Evolutionary conservation across 2,797 vertebrate genomes (phyloP).

Genomic region (Labroides dimidiatus): DNA sequence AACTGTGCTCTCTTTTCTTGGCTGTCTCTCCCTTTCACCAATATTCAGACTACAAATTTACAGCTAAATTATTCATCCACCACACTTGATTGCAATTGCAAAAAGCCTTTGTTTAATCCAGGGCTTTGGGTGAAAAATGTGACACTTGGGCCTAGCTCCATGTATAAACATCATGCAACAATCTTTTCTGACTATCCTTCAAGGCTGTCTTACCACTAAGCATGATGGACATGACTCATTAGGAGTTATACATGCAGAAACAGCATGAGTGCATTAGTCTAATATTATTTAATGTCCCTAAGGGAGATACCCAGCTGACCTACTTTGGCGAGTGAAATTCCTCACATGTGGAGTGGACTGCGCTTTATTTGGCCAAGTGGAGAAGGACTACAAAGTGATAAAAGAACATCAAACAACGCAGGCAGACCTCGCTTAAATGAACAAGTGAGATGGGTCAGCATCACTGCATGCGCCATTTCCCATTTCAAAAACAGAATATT

Average conservation of each 20-base stretch:
- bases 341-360: conserved; percentile 72
- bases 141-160: conserved; percentile 11
- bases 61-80: conserved; percentile 21
- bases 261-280: conserved; percentile 61
- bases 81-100: conserved; percentile 18
- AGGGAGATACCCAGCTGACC: conserved; percentile 83
- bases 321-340: conserved; percentile 78
- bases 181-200: background rate
- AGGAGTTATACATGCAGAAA: conserved; percentile 68
- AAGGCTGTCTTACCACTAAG: conserved; percentile 27
- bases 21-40: conserved; percentile 39
- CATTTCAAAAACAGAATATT: conserved; percentile 58
- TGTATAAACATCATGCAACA: conserved; percentile 11
- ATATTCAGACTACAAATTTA: conserved; percentile 32
- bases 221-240: conserved; percentile 58
- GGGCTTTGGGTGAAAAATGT: conserved; percentile 4
- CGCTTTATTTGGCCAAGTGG: conserved; percentile 54
- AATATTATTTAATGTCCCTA: conserved; percentile 75
- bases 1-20: conserved; percentile 52
- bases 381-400: conserved; percentile 43
- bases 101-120: conserved; percentile 9
- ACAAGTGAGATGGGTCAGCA: conserved; percentile 12
- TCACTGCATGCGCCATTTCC: conserved; percentile 20
- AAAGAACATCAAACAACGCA: conserved; percentile 40
- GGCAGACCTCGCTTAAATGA: conserved; percentile 12